phyloP scores from a whole-genome alignment of 2,888 invertebrate genomes.

The Arrhopalites spinosus region DNA sequence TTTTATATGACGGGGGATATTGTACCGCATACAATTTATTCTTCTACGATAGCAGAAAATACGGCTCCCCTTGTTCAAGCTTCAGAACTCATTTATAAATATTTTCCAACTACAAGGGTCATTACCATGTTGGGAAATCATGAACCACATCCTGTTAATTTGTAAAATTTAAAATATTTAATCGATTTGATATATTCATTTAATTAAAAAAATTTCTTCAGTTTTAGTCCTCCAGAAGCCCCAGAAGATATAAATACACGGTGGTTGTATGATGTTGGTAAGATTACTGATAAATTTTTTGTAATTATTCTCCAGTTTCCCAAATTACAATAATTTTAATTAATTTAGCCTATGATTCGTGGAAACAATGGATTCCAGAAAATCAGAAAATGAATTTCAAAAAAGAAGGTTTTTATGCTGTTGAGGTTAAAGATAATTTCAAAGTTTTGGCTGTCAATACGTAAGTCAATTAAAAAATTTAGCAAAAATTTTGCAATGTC shows the following conservation, averaged over 20 bases:
- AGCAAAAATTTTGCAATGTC: too few species aligned
- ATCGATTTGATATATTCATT: not conserved
- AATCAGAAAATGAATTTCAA: slow-evolving; percentile 42
- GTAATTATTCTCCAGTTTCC: too few species aligned
- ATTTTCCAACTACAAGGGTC: slow-evolving; percentile 60
- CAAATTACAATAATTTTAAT: too few species aligned
- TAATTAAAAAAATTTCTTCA: not conserved
- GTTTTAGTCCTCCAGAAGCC: slow-evolving; percentile 54
- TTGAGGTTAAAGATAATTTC: slow-evolving; percentile 61
- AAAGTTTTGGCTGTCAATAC: slow-evolving; percentile 60
- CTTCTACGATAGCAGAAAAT: slow-evolving; percentile 58
- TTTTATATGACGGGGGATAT: slow-evolving; percentile 64
- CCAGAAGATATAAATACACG: slow-evolving; percentile 58
- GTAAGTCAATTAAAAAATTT: too few species aligned
- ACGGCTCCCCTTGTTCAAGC: slow-evolving; percentile 46
- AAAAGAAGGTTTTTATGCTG: slow-evolving; percentile 51
- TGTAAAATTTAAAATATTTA: slow-evolving; percentile 57
- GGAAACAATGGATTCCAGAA: slow-evolving; percentile 61
- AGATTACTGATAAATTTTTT: too few species aligned
- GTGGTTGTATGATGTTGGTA: slow-evolving; percentile 61
- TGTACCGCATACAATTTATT: slow-evolving; percentile 64
- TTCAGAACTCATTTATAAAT: slow-evolving; percentile 45
- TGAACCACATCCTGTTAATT: slow-evolving; percentile 64
- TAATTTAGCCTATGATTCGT: slow-evolving; percentile 57
- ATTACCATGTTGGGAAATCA: slow-evolving; percentile 65